Base-by-base conservation (phyloP, 2,113 vertebrate species). In the Clinocottus analis region DNA sequence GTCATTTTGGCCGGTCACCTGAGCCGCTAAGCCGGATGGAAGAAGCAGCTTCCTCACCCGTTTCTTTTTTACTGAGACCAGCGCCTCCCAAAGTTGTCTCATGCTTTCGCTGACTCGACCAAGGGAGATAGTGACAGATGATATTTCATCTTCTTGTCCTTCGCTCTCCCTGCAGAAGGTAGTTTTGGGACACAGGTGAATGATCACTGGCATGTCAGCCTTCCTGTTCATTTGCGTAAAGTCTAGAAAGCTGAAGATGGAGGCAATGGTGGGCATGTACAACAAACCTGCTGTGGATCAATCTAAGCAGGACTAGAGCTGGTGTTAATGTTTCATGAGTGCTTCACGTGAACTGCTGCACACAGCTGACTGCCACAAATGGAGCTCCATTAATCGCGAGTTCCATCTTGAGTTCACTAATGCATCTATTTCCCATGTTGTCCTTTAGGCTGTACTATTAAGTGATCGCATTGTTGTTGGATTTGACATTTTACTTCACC, bases 401-500 rank as follows among this genome's bases (percentile, higher is more conserved):
- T 11, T 27, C 12, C 16, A 58, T 25, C 41, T 31, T 39, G 37
- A 25, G 25, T 39, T 65, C 51, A 73, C 58, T 39, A 69, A 79
- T 75, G 35, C 35, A 55, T 17, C 29, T 0, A 11, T 25, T 64
- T 45, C 51, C 14, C 58, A 49, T 59, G 63, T 64, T 35, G 19
- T 73, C 33, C 65, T 68, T 41, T 29, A 14, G 16, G n/a, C 37
- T 29, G 64, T 31, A 43, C 16, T 39, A 27, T 33, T 70, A 70
- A 31, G 43, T 62, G 31, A 66, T 11, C 27, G 56, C 11, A 69
- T 0, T 49, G 60, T 64, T 69, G 53, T 35, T 45, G 16, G 68
- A 49, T 55, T 29, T 83, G 47, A 68, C 69, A 63, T 68, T 78
- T 62, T 37, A 35, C 11, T 33, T 31, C 14, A 25, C 3, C 0